Evolutionary conservation across 2,113 vertebrate genomes (phyloP).

Genomic region (Neolamprologus ventralis): DNA sequence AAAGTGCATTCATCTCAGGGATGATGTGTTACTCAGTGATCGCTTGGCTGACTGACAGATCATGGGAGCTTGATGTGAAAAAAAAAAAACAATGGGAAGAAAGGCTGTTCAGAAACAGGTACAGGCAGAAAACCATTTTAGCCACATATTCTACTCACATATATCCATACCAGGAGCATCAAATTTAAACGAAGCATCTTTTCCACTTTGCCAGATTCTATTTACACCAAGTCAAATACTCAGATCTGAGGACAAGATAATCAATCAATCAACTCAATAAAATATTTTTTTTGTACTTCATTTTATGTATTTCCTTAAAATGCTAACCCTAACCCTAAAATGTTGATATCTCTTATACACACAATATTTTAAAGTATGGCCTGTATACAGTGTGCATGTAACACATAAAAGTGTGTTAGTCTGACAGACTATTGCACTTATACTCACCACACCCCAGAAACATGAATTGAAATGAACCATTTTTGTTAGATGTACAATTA

Average conservation of each 20-base stretch:
- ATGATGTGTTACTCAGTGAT: slow-evolving; percentile 29
- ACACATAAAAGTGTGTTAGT: not conserved
- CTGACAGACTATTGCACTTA: not conserved
- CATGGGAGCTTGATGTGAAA: not conserved
- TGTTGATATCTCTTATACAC: not conserved
- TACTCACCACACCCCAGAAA: not conserved
- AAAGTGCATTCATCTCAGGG: slow-evolving; percentile 42
- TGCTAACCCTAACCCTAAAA: not conserved
- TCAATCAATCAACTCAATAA: not conserved
- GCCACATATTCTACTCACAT: not conserved
- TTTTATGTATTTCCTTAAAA: not conserved
- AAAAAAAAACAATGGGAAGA: not conserved
- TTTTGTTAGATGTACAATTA: not conserved
- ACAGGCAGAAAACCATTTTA: not conserved
- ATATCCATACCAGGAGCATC: not conserved
- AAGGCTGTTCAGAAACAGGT: not conserved
- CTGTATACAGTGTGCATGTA: not conserved
- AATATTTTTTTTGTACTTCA: not conserved
- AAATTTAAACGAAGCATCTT: not conserved
- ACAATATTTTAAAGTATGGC: not conserved
- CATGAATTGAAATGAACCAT: not conserved
- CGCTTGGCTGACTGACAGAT: slow-evolving; percentile 8
- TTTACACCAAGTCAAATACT: not conserved
- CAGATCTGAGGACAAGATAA: not conserved
- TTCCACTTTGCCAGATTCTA: not conserved